A percentile compares a stretch with the other conserved stretches of the same genome.
Conservation (phyloP, 2,113 vertebrate species). For the Gambusia affinis region DNA sequence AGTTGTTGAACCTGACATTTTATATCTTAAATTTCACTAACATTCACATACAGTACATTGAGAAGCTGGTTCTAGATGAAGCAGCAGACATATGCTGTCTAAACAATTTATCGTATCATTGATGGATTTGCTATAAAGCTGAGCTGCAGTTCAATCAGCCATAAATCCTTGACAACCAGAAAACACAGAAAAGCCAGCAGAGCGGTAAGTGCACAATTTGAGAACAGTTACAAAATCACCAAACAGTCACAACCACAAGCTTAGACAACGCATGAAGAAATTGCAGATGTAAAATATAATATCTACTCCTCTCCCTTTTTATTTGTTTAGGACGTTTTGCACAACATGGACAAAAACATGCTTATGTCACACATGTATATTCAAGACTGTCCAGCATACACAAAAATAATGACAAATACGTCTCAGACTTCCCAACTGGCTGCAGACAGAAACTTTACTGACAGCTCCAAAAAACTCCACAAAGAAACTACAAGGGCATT, state of each 20-base stretch:
- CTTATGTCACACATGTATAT: not conserved
- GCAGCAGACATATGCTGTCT: not conserved
- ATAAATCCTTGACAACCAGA: not conserved
- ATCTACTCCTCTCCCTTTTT: not conserved
- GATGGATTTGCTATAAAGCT: conserved; percentile 36
- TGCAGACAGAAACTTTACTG: conserved; percentile 3
- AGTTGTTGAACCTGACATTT: conserved; percentile 4
- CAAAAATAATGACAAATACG: not conserved
- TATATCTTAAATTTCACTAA: not conserved
- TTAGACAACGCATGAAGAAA: not conserved
- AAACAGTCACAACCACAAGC: conserved; percentile 5
- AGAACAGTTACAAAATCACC: conserved; percentile 7
- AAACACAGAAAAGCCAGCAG: conserved; percentile 26
- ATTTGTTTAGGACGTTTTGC: not conserved
- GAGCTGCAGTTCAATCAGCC: not conserved
- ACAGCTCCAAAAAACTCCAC: not conserved
- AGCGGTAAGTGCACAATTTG: conserved; percentile 5
- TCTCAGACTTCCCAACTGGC: not conserved
- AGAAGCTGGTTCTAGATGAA: conserved; percentile 5
- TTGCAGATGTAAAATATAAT: conserved; percentile 32
- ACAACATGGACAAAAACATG: not conserved
- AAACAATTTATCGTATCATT: conserved; percentile 13
- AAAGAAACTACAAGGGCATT: conserved; percentile 9
- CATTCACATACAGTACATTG: not conserved
- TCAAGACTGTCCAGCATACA: not conserved